Evolutionary conservation across 2,888 invertebrate species (phyloP).

Genomic region (Leptogaster cylindrica): DNA sequence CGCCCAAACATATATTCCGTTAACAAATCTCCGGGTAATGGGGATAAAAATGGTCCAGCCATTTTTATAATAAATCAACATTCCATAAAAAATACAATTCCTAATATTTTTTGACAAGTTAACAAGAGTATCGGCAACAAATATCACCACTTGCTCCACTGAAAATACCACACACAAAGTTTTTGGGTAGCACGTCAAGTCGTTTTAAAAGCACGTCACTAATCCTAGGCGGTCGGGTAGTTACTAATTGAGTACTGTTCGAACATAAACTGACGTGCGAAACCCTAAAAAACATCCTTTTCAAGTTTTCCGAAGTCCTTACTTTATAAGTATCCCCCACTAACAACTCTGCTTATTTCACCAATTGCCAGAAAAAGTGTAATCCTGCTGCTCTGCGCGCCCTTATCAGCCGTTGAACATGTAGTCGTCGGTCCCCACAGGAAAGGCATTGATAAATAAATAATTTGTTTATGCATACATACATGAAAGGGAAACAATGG

Average conservation of each 20-base stretch:
- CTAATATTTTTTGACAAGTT: too few relatives aligned
- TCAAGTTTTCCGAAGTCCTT: slow-evolving; percentile 41
- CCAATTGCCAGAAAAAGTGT: slow-evolving; percentile 2
- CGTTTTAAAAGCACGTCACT: not conserved
- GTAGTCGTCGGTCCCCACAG: slow-evolving; percentile 7
- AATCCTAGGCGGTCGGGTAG: not conserved
- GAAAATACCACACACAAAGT: not conserved
- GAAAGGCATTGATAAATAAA: slow-evolving; percentile 39
- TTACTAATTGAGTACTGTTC: slow-evolving; percentile 43
- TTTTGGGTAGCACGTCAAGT: not conserved
- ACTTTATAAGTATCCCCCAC: slow-evolving; percentile 43
- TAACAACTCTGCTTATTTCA: slow-evolving; percentile 39
- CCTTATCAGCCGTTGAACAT: not conserved
- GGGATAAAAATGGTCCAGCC: slow-evolving; percentile 87
- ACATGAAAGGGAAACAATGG: slow-evolving; percentile 43
- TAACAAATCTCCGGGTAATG: slow-evolving; percentile 83
- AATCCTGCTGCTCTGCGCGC: not conserved
- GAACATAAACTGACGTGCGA: slow-evolving; percentile 43
- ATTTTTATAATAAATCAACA: slow-evolving; percentile 60
- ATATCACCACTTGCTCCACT: too few relatives aligned
- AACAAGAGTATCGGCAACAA: too few relatives aligned
- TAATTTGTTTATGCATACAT: slow-evolving; percentile 41
- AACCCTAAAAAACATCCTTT: slow-evolving; percentile 37
- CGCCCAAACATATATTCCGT: slow-evolving; percentile 94
- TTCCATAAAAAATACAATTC: not conserved